Evolutionary conservation across 2,888 invertebrate species (phyloP).

Genomic region (Venusia cambrica): DNA sequence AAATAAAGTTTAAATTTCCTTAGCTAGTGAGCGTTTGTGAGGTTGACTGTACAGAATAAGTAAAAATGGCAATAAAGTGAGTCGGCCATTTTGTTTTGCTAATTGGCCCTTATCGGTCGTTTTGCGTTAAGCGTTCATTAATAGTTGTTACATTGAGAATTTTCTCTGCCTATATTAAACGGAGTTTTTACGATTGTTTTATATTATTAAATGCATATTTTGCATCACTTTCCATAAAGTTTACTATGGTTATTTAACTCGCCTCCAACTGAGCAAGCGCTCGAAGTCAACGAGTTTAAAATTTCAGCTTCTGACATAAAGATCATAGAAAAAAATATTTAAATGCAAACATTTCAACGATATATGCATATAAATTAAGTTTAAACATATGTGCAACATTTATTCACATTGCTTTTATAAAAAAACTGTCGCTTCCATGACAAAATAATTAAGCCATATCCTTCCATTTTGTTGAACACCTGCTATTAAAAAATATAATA

Average conservation of each 20-base stretch:
- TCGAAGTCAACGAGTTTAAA: no score
- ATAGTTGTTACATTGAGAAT: conserved; percentile 55
- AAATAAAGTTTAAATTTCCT: conserved; percentile 15
- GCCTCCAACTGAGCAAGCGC: no score
- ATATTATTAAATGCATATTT: conserved; percentile 6
- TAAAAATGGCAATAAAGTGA: conserved; percentile 48
- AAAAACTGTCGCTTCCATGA: conserved; percentile 7
- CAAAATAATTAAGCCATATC: conserved; percentile 12
- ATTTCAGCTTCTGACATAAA: no score
- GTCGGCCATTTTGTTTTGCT: conserved; percentile 56
- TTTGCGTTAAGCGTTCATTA: conserved; percentile 64
- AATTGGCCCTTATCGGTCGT: conserved; percentile 69
- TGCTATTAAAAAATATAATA: conserved; percentile 8
- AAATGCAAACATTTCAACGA: no score
- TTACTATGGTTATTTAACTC: no score
- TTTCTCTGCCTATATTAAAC: conserved; percentile 31
- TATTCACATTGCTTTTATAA: no score
- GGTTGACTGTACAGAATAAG: conserved; percentile 27
- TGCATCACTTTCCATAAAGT: conserved; percentile 7
- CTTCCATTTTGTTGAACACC: no score
- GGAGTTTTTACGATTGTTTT: conserved; percentile 9
- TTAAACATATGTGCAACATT: no score
- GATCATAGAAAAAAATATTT: no score
- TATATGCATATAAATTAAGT: no score
- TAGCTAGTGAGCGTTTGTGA: conserved; percentile 4